Evolutionary conservation across 1,140 invertebrate species (phyloP).

Genomic region (Aethina tumida): DNA sequence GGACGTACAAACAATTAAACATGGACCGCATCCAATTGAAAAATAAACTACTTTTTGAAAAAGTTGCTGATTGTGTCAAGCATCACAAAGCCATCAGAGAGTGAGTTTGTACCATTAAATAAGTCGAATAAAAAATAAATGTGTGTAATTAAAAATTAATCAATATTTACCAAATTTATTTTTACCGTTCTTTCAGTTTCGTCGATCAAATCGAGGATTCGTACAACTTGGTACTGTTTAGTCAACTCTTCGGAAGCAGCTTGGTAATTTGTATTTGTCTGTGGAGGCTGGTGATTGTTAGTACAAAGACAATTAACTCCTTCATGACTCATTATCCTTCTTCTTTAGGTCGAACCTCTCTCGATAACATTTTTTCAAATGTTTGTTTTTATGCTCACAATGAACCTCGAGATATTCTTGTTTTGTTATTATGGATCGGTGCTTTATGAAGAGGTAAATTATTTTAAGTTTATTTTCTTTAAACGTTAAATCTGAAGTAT

Average conservation of each 20-base stretch:
- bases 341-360: constrained; percentile 8
- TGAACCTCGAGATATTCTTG: constrained; percentile 26
- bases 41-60: constrained; percentile 12
- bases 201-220: constrained; percentile 22
- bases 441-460: constrained; percentile 14
- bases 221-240: constrained; percentile 23
- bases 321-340: not conserved
- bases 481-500: too few relatives aligned
- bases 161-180: constrained; percentile 8
- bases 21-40: not conserved
- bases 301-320: constrained; percentile 5
- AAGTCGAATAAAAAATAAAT: too few relatives aligned
- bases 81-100: constrained; percentile 24
- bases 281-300: constrained; percentile 29
- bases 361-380: constrained; percentile 1
- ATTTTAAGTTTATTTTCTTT: not conserved
- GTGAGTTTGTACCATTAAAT: too few relatives aligned
- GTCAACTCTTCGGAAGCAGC: constrained; percentile 26
- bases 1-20: not conserved
- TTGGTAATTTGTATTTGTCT: constrained; percentile 28
- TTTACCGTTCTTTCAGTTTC: constrained; percentile 19
- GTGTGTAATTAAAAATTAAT: too few relatives aligned
- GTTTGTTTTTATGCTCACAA: constrained; percentile 5
- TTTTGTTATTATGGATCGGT: constrained; percentile 30
- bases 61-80: constrained; percentile 18